Evolutionary conservation across 2,797 vertebrate genomes (phyloP).

Genomic region (Sternarchorhynchus goeldii): DNA sequence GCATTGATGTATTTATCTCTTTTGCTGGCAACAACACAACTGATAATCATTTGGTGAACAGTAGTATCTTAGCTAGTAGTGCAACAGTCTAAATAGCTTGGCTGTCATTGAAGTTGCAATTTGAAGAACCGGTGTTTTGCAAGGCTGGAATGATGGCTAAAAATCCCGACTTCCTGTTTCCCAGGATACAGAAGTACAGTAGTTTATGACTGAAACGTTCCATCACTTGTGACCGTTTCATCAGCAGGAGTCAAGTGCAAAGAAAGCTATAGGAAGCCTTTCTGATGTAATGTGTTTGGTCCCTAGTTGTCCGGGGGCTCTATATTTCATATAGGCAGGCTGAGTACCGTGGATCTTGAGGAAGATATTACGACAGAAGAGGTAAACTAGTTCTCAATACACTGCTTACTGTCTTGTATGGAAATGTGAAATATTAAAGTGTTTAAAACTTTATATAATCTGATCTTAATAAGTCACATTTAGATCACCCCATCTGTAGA

Average conservation of each 20-base stretch:
- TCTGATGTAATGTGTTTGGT: constrained; percentile 60
- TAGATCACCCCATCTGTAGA: too few species aligned
- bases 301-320: constrained; percentile 69
- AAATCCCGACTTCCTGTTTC: constrained; percentile 59
- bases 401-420: constrained; percentile 26
- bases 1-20: too few species aligned
- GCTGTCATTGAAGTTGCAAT: background rate
- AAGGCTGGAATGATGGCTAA: constrained; percentile 27
- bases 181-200: background rate
- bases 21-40: too few species aligned
- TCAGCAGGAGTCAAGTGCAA: background rate
- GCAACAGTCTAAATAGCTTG: too few species aligned
- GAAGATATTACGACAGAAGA: constrained; percentile 81
- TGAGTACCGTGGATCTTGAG: constrained; percentile 91
- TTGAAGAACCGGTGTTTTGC: constrained; percentile 17
- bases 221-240: background rate
- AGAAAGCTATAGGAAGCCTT: constrained; percentile 24
- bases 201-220: background rate
- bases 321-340: constrained; percentile 84
- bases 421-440: too few species aligned
- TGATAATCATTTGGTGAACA: too few species aligned
- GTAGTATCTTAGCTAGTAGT: too few species aligned
- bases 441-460: too few species aligned
- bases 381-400: constrained; percentile 66
- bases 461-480: too few species aligned